Base-by-base conservation (phyloP, 2,797 vertebrate genomes). In the Simalia tracyae region DNA sequence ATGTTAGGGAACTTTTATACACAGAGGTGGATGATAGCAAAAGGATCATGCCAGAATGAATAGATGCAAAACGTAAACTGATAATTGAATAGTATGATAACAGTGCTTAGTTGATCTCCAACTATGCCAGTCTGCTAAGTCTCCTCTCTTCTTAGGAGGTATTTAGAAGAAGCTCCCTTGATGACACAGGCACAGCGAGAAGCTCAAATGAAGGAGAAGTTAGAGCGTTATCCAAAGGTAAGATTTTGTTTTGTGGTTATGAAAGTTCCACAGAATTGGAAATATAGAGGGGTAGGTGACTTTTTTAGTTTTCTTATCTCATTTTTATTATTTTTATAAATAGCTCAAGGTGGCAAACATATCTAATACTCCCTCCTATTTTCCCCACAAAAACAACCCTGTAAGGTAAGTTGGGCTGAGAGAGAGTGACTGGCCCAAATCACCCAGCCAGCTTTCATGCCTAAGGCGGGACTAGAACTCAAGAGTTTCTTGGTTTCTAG, bases 171-270 rank as follows among this genome's bases (percentile, higher is more conserved):
- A 97, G 97, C 98, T 28, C 99, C 99, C 0, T 96, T 99, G 72
- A 97, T 98, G 97, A 99, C 99, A 86, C 98, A 98, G 95, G 97
- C 98, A 93, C 96, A 98, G 93, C 97, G 97, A 93, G 99, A 99
- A 93, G 90, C 98, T 7, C 98, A 98, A 95, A 96, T 97, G 95
- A 99, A 98, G 95, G 98, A 98, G 93, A 99, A 99, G 96, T 95
- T 99, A 92, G 97, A 98, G 76, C 97, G 98, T 92, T 99, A 99
- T 96, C 98, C 99, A 6, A 99, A 98, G 98, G 99, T 99, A 94
- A 0, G 31, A 9, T 66, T 90, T 93, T 64, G 84, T 92, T 1
- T 59, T 91, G 1, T 42, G 28, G 11, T 86, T 8, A 89, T 66
- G 81, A 54, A 56, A 31, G 7, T 60, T 46, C 68, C 90, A 68